phyloP scores from a whole-genome alignment of 2,888 invertebrate species.

The Ochropleura plecta region DNA sequence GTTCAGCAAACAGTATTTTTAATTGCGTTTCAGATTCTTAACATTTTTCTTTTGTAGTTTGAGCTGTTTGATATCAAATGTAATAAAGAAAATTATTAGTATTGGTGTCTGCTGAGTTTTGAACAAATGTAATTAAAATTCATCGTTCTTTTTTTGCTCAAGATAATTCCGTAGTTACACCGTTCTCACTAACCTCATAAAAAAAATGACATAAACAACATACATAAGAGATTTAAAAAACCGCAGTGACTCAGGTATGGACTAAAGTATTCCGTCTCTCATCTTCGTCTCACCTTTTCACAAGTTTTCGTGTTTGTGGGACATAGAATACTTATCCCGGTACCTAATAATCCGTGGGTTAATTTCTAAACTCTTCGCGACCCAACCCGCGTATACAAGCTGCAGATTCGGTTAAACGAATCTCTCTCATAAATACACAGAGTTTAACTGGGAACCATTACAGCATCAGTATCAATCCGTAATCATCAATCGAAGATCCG shows the following conservation, averaged over 20 bases:
- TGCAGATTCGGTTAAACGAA: not conserved
- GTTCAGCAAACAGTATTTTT: slow-evolving; percentile 19
- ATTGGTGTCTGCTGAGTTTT: slow-evolving; percentile 3
- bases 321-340: not conserved
- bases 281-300: not conserved
- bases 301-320: no score
- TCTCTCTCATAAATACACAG: slow-evolving; percentile 20
- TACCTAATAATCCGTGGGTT: not conserved
- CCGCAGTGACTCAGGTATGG: not conserved
- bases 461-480: slow-evolving; percentile 40
- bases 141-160: not conserved
- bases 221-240: not conserved
- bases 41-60: slow-evolving; percentile 13
- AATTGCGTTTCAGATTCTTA: slow-evolving; percentile 23
- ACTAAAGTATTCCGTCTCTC: not conserved
- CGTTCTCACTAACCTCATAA: not conserved
- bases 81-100: slow-evolving; percentile 10
- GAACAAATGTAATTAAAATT: slow-evolving; percentile 19
- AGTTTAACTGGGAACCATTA: slow-evolving; percentile 20
- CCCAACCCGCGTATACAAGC: not conserved
- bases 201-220: not conserved
- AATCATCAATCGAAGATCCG: slow-evolving; percentile 51
- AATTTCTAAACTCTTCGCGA: not conserved
- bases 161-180: not conserved
- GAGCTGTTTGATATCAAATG: slow-evolving; percentile 22